These are phyloP conservation scores for Cuculus canorus DNA, from an alignment of 2,797 vertebrate species.

Conservation along the genomic window DNA sequence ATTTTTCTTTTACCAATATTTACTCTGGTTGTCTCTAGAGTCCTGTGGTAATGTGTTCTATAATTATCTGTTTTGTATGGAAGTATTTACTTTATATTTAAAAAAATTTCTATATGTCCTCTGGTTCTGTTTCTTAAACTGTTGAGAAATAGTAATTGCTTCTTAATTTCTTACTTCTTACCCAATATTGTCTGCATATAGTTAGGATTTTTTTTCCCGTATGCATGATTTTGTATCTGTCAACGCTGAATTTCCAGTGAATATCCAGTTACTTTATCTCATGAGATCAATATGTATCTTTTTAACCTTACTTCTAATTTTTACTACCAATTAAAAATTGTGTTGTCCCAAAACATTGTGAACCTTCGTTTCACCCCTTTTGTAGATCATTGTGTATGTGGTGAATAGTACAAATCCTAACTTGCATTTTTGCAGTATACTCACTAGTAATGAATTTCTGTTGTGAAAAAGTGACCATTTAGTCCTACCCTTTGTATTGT, in stretches of 20 bases:
- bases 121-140: neutral
- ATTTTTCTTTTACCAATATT: rapidly evolving
- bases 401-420: neutral
- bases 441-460: neutral
- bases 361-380: neutral
- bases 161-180: neutral
- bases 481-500: neutral
- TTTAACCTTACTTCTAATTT: neutral
- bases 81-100: neutral
- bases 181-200: neutral
- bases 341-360: neutral
- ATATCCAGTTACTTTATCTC: neutral
- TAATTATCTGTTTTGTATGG: neutral
- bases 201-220: neutral
- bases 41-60: neutral
- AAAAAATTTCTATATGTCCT: neutral
- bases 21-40: neutral
- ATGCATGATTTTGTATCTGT: neutral
- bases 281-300: neutral
- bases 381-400: neutral
- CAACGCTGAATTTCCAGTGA: neutral
- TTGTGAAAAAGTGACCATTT: neutral
- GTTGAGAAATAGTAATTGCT: neutral
- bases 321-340: neutral
- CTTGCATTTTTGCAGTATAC: neutral